Evolutionary conservation across 2,113 vertebrate genomes (phyloP), one percentile per base, ranked within the genome.

Genomic region (Scomber scombrus): DNA sequence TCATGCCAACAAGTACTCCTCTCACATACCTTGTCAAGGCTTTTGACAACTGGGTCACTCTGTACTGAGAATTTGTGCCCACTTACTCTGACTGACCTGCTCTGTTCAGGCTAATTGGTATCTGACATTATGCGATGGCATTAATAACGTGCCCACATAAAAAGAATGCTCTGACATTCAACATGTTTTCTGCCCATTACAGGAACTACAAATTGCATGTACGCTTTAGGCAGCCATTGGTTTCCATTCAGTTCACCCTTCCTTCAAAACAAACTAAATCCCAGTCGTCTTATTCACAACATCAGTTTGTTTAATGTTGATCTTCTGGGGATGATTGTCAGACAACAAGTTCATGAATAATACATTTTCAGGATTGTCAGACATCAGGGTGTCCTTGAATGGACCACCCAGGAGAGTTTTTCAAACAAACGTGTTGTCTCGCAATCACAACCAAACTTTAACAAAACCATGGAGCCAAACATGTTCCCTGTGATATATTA

Each of bases 21-120:
- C 67, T 75, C 68, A 56, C 49, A 73, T 74, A 66, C n/a, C 69
- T 71, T 65, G 69, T 23, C 31, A 65, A 54, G 31, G 64, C 72
- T 63, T 57, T 57, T 68, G 70, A 80, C 75, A 83, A 60, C 72
- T 70, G 72, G 82, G 88, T 82, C 86, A 73, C 71, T 26, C 50
- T 87, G 81, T 75, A 65, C 76, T 60, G 58, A 54, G 57, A 60
- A 29, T 58, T 51, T 75, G 80, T 29, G 54, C 54, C 70, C 34
- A 71, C 56, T 56, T 82, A 75, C 68, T 55, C 63, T 18, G 71
- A 60, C 80, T 83, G 80, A 78, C 72, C 75, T 77, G 69, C 61
- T 85, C 77, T 55, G 58, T 49, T 76, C 49, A 13, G 78, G 21
- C 56, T 80, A 72, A 89, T 79, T 75, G 71, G 61, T 62, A 82